These are phyloP conservation scores for Cheumatopsyche charites DNA, from an alignment of 1,140 invertebrate genomes.

Conservation along the genomic window DNA sequence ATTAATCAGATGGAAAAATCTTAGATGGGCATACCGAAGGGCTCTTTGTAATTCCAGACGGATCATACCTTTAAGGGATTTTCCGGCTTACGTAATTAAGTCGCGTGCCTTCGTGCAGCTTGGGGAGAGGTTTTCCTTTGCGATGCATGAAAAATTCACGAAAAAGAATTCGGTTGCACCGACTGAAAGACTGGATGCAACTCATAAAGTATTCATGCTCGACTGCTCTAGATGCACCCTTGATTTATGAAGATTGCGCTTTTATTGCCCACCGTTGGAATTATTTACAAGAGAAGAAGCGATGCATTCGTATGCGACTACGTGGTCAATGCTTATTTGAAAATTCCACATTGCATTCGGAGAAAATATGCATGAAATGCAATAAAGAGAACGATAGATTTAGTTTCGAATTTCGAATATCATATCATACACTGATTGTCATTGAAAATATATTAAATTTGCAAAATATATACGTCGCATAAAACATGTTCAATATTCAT, in stretches of 20 bases:
- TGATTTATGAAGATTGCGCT: conserved; percentile 48
- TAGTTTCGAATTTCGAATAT: no score
- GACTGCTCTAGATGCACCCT: conserved; percentile 32
- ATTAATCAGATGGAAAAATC: not conserved
- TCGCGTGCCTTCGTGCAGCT: not conserved
- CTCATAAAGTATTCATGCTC: conserved; percentile 44
- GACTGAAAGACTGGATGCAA: conserved; percentile 27
- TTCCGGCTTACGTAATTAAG: not conserved
- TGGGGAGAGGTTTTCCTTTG: conserved; percentile 5
- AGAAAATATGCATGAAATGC: no score
- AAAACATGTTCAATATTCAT: no score
- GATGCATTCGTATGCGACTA: not conserved
- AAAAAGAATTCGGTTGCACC: conserved; percentile 18
- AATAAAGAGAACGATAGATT: no score
- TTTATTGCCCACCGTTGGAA: conserved; percentile 38
- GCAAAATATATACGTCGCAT: no score
- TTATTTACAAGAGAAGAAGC: conserved; percentile 26
- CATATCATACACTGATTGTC: no score
- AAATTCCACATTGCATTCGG: no score
- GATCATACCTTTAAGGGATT: not conserved
- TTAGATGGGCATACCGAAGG: no score
- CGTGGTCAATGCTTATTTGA: no score
- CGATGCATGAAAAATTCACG: conserved; percentile 33
- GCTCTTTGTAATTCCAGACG: not conserved
- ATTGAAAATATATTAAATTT: no score